Evolutionary conservation across 2,888 invertebrate species (phyloP).

Genomic region (Drosophila imparisetae): DNA sequence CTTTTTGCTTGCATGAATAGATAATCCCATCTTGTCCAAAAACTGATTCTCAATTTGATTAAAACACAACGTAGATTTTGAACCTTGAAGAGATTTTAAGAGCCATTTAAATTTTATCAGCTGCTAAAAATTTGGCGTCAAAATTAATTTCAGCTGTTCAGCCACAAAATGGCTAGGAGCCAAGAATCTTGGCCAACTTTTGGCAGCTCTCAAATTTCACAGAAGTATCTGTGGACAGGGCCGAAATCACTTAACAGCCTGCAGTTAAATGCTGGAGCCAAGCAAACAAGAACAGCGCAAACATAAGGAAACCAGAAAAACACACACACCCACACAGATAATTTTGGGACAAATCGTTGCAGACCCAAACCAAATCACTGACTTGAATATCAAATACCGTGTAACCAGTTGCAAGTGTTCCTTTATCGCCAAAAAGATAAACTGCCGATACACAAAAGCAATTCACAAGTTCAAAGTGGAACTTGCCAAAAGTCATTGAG

Average conservation of each 20-base stretch:
- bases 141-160: constrained; percentile 24
- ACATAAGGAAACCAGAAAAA: constrained; percentile 10
- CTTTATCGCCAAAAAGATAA: background rate
- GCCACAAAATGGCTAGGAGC: constrained; percentile 4
- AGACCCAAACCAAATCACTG: background rate
- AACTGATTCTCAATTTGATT: constrained; percentile 25
- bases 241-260: constrained; percentile 58
- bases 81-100: background rate
- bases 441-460: background rate
- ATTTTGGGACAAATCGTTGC: constrained; percentile 10
- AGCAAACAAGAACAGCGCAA: constrained; percentile 27
- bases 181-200: constrained; percentile 46
- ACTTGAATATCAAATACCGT: constrained; percentile 4
- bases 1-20: constrained; percentile 18
- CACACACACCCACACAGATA: constrained; percentile 3
- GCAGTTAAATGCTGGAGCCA: constrained; percentile 22
- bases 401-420: background rate
- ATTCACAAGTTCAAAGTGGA: background rate
- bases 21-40: constrained; percentile 15
- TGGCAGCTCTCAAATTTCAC: constrained; percentile 51
- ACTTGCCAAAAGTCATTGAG: background rate
- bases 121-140: constrained; percentile 9
- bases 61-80: background rate
- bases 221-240: constrained; percentile 15
- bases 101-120: constrained; percentile 21